These are phyloP conservation scores for Oreohelix idahoensis DNA, from an alignment of 1,140 invertebrate genomes.

Conservation along the genomic window DNA sequence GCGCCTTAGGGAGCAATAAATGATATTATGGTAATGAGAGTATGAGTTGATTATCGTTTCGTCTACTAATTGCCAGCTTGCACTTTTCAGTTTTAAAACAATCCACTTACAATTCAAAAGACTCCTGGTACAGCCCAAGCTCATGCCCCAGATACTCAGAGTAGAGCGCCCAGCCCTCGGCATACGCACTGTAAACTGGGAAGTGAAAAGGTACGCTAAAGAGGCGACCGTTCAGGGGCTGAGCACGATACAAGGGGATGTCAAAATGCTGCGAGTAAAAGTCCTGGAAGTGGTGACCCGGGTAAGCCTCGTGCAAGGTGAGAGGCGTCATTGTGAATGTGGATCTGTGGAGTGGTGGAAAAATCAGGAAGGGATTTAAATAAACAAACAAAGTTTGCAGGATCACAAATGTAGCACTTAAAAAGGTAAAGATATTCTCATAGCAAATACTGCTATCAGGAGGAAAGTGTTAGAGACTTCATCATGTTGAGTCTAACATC, in stretches of 20 bases:
- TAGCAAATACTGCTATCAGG: no score
- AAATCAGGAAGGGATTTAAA: no score
- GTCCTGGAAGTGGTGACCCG: conserved; percentile 72
- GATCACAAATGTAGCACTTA: no score
- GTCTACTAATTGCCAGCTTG: no score
- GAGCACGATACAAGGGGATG: conserved; percentile 63
- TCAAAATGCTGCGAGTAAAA: conserved; percentile 46
- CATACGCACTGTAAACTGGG: conserved; percentile 71
- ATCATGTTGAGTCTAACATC: no score
- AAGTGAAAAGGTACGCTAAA: conserved; percentile 71
- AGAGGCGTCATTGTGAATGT: conserved; percentile 70
- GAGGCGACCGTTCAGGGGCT: conserved; percentile 58
- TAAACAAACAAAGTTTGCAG: no score
- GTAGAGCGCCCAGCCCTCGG: conserved; percentile 74
- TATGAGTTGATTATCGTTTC: no score
- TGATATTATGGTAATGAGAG: no score
- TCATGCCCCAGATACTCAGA: conserved; percentile 72
- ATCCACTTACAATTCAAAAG: conserved; percentile 54
- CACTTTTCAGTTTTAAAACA: no score
- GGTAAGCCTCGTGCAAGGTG: conserved; percentile 71
- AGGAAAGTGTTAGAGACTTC: no score
- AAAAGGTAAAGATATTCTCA: no score
- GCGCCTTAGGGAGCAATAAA: no score
- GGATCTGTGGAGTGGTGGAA: conserved; percentile 43
- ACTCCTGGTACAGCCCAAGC: conserved; percentile 66